Conservation (phyloP, 2,113 vertebrate genomes). For the Cyanoliseus patagonus region DNA sequence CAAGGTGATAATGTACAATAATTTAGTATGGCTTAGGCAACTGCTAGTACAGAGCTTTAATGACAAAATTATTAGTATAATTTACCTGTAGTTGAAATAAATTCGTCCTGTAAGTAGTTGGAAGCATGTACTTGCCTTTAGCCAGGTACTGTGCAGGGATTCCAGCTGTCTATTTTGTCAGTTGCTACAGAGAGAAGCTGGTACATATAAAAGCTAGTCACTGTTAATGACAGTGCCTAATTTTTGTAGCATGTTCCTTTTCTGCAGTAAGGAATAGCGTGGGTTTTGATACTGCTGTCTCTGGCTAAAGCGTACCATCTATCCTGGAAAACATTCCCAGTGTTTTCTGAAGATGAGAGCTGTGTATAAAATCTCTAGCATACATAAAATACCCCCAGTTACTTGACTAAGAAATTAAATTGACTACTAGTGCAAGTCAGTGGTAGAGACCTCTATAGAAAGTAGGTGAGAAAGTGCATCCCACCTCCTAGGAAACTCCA, state of each 20-base stretch:
- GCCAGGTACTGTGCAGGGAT: accelerated
- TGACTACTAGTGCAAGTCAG: not conserved
- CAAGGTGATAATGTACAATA: not conserved
- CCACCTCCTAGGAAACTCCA: not conserved
- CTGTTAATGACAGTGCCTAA: not conserved
- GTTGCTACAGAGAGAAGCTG: not conserved
- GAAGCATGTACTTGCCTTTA: not conserved
- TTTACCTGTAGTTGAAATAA: not conserved
- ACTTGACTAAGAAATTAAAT: not conserved
- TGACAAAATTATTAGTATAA: not conserved
- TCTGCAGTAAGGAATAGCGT: not conserved
- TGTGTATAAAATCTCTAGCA: not conserved
- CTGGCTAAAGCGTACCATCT: not conserved
- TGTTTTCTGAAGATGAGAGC: not conserved
- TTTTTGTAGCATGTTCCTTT: not conserved
- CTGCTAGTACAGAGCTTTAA: not conserved
- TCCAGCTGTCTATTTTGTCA: not conserved
- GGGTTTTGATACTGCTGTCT: not conserved
- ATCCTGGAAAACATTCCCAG: not conserved
- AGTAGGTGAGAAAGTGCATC: not conserved
- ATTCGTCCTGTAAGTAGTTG: not conserved
- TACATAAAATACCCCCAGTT: not conserved
- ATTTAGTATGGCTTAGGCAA: not conserved
- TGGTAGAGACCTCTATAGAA: not conserved
- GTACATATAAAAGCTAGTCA: not conserved